Conservation (phyloP, 2,113 vertebrate genomes). For the Cavia aperea region DNA sequence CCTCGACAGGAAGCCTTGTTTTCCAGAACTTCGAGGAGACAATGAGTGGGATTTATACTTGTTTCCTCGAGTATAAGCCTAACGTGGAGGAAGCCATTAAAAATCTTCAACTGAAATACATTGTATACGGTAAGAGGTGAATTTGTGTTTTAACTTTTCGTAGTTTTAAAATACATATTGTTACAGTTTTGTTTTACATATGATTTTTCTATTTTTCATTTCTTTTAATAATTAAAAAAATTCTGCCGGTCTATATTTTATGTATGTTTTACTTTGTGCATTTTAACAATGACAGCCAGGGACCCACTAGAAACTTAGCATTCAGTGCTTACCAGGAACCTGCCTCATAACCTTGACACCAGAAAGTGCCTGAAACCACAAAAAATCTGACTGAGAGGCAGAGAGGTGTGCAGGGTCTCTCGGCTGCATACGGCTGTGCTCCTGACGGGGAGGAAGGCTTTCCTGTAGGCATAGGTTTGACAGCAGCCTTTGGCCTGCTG, state of each 20-base stretch:
- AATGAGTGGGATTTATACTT: slow-evolving; percentile 66
- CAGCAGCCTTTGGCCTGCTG: background rate
- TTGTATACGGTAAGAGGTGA: slow-evolving; percentile 65
- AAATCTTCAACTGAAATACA: slow-evolving; percentile 64
- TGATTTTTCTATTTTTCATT: background rate
- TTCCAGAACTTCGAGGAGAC: slow-evolving; percentile 64
- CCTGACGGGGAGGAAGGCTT: accelerated
- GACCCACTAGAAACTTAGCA: background rate
- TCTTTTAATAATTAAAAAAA: background rate
- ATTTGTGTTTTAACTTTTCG: background rate
- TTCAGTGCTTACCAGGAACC: background rate
- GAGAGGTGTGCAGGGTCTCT: background rate
- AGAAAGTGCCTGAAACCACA: background rate
- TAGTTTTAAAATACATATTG: slow-evolving; percentile 14
- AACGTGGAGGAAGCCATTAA: slow-evolving; percentile 52
- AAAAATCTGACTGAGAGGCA: background rate
- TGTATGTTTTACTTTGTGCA: background rate
- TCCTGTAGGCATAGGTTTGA: background rate
- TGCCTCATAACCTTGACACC: too few species aligned
- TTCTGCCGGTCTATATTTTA: background rate
- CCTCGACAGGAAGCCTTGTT: slow-evolving; percentile 70
- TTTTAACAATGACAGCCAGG: background rate
- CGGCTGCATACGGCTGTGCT: background rate
- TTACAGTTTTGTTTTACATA: background rate
- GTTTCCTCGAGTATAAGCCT: slow-evolving; percentile 67